Evolutionary conservation across 2,797 vertebrate species (phyloP), one percentile per base, ranked within the genome.

Genomic region (Neosilurus hyrtlii): DNA sequence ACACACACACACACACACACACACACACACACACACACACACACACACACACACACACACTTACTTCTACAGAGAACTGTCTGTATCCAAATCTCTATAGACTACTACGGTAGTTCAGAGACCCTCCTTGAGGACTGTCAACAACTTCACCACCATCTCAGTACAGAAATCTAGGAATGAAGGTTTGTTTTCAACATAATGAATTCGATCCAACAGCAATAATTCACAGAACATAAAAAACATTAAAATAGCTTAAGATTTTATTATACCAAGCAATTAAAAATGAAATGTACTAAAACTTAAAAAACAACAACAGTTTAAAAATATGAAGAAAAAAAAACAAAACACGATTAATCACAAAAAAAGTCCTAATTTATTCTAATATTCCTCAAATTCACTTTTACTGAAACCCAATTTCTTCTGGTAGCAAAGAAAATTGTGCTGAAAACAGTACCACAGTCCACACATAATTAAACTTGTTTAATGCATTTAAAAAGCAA

Each of bases 401-500:
- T 56, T 26, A 51, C n/a, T 71, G n/a, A 9, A 24, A 70, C 70
- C 7, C 12, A 10, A 57, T 24, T 54, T 24, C 54, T 74, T 74
- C 72, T 57, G 72, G 26, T 22, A 43, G 2, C 71, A 7, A 22
- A 75, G 18, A 57, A 75, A 57, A 75, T 20, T 20, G 1, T 8
- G 9, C 4, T 75, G 54, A 22, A 59, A 18, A n/a, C 56, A 15
- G 59, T n/a, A 37, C 30, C 73, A 37, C 26, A 43, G 30, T 43
- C 20, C 35, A 18, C 22, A 81, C 85, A 72, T 83, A 81, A 87
- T 87, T 81, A 68, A 79, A 84, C 68, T 65, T 72, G 80, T 54
- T 82, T 86, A 74, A 79, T 70, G 70, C 63, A 71, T 65, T 88
- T 84, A 61, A 83, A 86, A 86, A 66, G 9, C 49, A 65, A 61